phyloP scores from a whole-genome alignment of 35 echinoderm and acorn worm species.

The Apostichopus californicus region DNA sequence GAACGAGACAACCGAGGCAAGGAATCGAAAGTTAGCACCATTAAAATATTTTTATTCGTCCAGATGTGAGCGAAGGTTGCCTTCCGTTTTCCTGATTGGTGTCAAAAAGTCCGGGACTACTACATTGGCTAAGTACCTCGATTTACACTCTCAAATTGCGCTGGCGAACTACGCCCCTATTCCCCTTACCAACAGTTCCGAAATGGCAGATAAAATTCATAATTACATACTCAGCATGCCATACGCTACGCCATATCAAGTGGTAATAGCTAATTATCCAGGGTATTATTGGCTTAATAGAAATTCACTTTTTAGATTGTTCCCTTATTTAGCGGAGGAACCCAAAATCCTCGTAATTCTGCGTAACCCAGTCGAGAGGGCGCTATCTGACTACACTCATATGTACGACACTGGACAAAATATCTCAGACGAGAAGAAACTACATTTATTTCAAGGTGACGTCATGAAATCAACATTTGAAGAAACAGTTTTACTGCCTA shows the following conservation, averaged over 20 bases:
- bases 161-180: neutral
- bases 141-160: constrained; percentile 3
- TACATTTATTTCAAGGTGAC: constrained; percentile 1
- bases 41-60: neutral
- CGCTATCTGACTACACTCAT: constrained; percentile 51
- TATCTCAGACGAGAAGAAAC: neutral
- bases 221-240: constrained; percentile 9
- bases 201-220: neutral
- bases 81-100: constrained; percentile 42
- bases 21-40: neutral
- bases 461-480: constrained; percentile 39
- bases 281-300: constrained; percentile 41
- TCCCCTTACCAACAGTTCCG: neutral
- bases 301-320: neutral
- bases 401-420: constrained; percentile 2
- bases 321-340: neutral
- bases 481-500: constrained; percentile 28
- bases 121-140: constrained; percentile 19
- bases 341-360: constrained; percentile 50
- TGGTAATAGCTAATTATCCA: constrained; percentile 8
- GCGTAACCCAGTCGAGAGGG: constrained; percentile 41
- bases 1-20: neutral
- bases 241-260: constrained; percentile 4
- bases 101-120: constrained; percentile 69
- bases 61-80: constrained; percentile 32